phyloP scores from a whole-genome alignment of 1,140 invertebrate genomes.

The Camponotus vicinus region DNA sequence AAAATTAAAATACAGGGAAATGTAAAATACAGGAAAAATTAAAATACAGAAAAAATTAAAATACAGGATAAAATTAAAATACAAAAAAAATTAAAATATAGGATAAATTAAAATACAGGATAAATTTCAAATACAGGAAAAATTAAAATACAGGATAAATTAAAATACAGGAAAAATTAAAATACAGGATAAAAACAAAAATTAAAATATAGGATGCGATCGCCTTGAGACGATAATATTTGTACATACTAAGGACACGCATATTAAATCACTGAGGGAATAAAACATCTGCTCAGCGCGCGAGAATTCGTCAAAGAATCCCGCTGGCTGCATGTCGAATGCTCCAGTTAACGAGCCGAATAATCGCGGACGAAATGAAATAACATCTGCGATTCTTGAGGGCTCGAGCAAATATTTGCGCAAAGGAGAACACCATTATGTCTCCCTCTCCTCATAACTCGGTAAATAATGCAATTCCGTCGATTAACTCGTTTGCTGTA shows the following conservation, averaged over 20 bases:
- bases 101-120: too few relatives aligned
- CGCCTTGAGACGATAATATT: not conserved
- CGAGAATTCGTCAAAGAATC: constrained; percentile 63
- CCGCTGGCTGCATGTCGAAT: constrained; percentile 32
- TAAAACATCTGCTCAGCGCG: constrained; percentile 56
- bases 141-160: not conserved
- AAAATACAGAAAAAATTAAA: too few relatives aligned
- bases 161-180: not conserved
- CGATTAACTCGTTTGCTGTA: constrained; percentile 74
- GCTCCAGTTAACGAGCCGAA: constrained; percentile 65
- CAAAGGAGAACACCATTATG: constrained; percentile 68
- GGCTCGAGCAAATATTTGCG: constrained; percentile 69
- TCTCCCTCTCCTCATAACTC: constrained; percentile 68
- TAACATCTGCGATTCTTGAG: constrained; percentile 65
- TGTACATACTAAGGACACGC: not conserved
- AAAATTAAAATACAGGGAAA: not conserved
- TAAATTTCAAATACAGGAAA: too few relatives aligned
- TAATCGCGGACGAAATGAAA: constrained; percentile 62
- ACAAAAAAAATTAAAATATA: too few relatives aligned
- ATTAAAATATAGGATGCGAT: too few relatives aligned
- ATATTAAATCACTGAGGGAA: constrained; percentile 2
- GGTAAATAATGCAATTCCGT: constrained; percentile 81
- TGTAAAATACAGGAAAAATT: not conserved
- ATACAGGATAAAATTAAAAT: too few relatives aligned
- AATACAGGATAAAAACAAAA: not conserved